Evolutionary conservation across 1,140 invertebrate species (phyloP).

Genomic region (Pseudobourletiella spinata): DNA sequence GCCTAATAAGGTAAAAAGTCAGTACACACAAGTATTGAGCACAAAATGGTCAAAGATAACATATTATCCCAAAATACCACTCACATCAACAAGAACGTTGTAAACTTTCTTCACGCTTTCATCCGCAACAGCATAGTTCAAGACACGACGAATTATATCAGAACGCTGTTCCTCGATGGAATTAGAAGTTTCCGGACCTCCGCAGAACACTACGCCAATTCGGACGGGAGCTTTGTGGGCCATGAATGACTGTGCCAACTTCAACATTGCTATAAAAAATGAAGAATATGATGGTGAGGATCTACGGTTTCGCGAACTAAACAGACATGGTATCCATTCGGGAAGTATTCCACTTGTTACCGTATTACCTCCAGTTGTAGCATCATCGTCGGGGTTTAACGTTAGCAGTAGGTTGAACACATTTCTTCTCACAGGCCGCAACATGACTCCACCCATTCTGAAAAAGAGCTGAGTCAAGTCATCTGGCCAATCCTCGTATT

Average conservation of each 20-base stretch:
- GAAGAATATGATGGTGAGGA: too few species aligned
- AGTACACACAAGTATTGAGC: too few species aligned
- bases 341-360: too few species aligned
- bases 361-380: slow-evolving; percentile 21
- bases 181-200: slow-evolving; percentile 45
- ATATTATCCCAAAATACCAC: slow-evolving; percentile 42
- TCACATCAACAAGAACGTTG: slow-evolving; percentile 77
- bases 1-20: too few species aligned
- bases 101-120: slow-evolving; percentile 67
- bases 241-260: slow-evolving; percentile 83
- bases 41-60: too few species aligned
- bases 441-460: slow-evolving; percentile 94
- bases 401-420: slow-evolving; percentile 67
- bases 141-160: slow-evolving; percentile 17
- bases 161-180: slow-evolving; percentile 51
- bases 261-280: slow-evolving; percentile 52
- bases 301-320: too few species aligned
- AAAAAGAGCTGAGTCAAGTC: slow-evolving; percentile 81
- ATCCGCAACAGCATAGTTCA: slow-evolving; percentile 27
- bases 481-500: slow-evolving; percentile 77
- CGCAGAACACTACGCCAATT: slow-evolving; percentile 83
- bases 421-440: slow-evolving; percentile 87
- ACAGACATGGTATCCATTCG: too few species aligned
- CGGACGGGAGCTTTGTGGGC: slow-evolving; percentile 78
- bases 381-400: slow-evolving; percentile 29